Base-by-base conservation (phyloP, 2,888 invertebrate species). In the Tetropium fuscum region DNA sequence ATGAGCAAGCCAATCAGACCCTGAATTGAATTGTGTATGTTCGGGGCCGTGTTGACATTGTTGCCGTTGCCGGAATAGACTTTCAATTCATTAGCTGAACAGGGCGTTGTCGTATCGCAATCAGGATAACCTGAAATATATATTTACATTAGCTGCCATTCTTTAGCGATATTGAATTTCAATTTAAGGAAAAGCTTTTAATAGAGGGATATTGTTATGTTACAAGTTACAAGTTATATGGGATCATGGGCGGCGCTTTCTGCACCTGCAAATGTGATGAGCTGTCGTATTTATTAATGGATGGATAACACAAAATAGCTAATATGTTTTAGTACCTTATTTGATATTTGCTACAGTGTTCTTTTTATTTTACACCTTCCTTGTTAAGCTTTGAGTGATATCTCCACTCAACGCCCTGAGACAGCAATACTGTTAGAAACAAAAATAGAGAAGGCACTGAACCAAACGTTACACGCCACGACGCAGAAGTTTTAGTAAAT, bases 61-160 rank as follows among this genome's bases (percentile, higher is more conserved):
- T 79, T 77, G 75, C 73, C 70, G 55, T 64, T 66, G 63, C 67
- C 74, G 75, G 79, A 79, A 79, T 76, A 78, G 78, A 78, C 78
- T 79, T 81, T 78, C 80, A 80, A 81, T 81, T 81, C 80, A 80
- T 80, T 81, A 81, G 78, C 58, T 44, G 63, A 59, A 58, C 63
- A 58, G 71, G 73, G 73, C 73, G 72, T 69, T 66, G 72, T 58
- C 71, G 70, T 69, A 69, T 49, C 49, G 22, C 49, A 49, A 74
- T 73, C 74, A 74, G 74, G 74, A 74, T 74, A 73, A 74, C 76
- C 77, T 76, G 74, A 70, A 77, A 77, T 75, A 72, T 75, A 72
- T 74, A 74, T 75, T 78, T 77, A 77, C 77, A 76, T 79, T 72
- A 66, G 71, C 45, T 56, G 41, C 53, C 60, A 53, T 59, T 57